Evolutionary conservation across 2,113 vertebrate genomes (phyloP), one percentile per base, ranked within the genome.

Genomic region (Syrmaticus mikado): DNA sequence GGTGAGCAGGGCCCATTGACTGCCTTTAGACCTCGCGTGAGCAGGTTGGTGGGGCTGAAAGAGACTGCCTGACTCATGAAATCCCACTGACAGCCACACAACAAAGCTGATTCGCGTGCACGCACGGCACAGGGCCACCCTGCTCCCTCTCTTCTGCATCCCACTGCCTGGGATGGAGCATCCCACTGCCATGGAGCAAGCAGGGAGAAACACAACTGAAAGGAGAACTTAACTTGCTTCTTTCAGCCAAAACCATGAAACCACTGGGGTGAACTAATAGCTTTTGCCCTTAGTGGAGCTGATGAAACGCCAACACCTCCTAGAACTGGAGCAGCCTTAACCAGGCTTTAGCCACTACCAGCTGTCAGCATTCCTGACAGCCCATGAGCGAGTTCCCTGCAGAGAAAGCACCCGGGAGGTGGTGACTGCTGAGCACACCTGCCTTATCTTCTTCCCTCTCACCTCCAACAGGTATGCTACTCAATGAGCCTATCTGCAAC

Each of bases 41-140:
- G 93, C 96, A 95, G 88, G 90, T 92, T 95, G 80, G 46, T 15
- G 58, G 93, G 70, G 41, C 65, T 96, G 95, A 94, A 96, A 96
- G 57, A 65, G 76, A 95, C 85, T 81, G 82, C 90, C 95, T 94
- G 96, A 96, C 88, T 96, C 96, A 96, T 92, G 93, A 84, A 95
- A 95, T 95, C 52, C 80, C 70, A 57, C 76, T 5, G 1, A 50
- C 40, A 85, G 43, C 30, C 41, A n/a, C 45, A 81, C 32, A 88
- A 83, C 93, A 93, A 68, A 85, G 88, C 64, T 64, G 72, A 93
- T 81, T 85, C 6, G 5, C 60, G 6, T 61, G 60, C 57, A 87
- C 83, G 52, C 10, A 16, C 52, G 38, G 73, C 17, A 11, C 2
- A 8, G 11, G 50, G 95, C 94, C 87, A 16, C 73, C 64, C 52